These are phyloP conservation scores for Huso huso DNA, from an alignment of 2,797 vertebrate genomes.

Conservation along the genomic window DNA sequence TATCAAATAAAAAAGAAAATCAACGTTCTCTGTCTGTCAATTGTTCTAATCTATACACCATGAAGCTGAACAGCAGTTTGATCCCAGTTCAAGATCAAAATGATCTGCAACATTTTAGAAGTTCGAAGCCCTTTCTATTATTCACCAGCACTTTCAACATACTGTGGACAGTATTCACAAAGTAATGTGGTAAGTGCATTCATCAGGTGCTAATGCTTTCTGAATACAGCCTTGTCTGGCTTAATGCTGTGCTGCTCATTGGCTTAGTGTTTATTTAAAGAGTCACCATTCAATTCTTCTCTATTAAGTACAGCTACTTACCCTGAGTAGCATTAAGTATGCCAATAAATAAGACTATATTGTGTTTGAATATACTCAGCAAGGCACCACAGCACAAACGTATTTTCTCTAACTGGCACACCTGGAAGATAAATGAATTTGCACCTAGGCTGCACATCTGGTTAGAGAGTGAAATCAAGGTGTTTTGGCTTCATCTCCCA, in stretches of 20 bases:
- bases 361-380: conserved; percentile 1
- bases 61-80: too few species aligned
- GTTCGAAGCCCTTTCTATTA: too few species aligned
- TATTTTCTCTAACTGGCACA: conserved; percentile 16
- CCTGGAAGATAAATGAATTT: conserved; percentile 28
- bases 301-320: neutral
- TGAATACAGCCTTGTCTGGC: too few species aligned
- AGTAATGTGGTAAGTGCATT: neutral
- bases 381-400: neutral
- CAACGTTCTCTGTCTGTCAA: too few species aligned
- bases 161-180: neutral
- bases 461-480: conserved; percentile 35
- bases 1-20: too few species aligned
- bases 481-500: conserved; percentile 54
- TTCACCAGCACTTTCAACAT: too few species aligned
- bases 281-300: conserved; percentile 7
- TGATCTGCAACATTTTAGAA: too few species aligned
- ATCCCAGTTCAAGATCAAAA: too few species aligned
- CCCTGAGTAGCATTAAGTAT: neutral
- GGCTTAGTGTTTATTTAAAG: conserved; percentile 15
- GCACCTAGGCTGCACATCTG: conserved; percentile 22
- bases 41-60: too few species aligned
- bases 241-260: neutral
- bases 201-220: too few species aligned
- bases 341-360: neutral